Base-by-base conservation (phyloP, 1,140 invertebrate genomes). In the Pygmarrhopalites habei region DNA sequence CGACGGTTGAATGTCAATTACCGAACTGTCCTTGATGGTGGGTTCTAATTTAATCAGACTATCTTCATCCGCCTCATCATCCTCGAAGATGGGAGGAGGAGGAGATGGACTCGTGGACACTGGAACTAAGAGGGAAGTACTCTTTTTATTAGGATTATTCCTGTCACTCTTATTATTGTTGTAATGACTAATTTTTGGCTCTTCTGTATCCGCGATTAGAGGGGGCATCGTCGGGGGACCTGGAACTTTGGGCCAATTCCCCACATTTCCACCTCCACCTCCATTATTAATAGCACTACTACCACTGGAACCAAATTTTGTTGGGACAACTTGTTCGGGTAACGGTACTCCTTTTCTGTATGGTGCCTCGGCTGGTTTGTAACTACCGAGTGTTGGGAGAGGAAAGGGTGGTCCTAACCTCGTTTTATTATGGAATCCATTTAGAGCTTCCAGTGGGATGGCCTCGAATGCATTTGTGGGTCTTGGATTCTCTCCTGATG, bases 261-360 rank as follows among this genome's bases (percentile, higher is more conserved):
- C 30, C 32, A n/a, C 19, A 35, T 56, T 56, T 4, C 3, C 10
- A 23, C 39, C 10, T 12, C 23, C 29, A 53, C 23, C 28, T 10
- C 12, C 19, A 56, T 35, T 35, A 56, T 56, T 56, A 12, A 12
- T 19, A 26, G 26, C 7, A 28, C 47, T 23, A 49, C 23, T 53
- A 19, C 3, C 5, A 25, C 3, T n/a, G 21, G 39, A 25, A 17
- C 55, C 62, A 30, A 21, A 64, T 41, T 61, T 61, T n/a, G 60
- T 4, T n/a, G 87, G 85, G 21, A 87, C 84, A 46, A 88, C 81
- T 73, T 86, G 83, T 67, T 89, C 86, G 1, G 86, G 85, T 51
- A 88, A 75, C 56, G 86, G 86, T 30, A 89, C 81, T 15, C 84
- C 86, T 60, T 82, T 83, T 25, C 60, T 83, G 73, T 59, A 80